Evolutionary conservation across 2,888 invertebrate genomes (phyloP), one percentile per base, ranked within the genome.

Genomic region (Trichacis sp.): DNA sequence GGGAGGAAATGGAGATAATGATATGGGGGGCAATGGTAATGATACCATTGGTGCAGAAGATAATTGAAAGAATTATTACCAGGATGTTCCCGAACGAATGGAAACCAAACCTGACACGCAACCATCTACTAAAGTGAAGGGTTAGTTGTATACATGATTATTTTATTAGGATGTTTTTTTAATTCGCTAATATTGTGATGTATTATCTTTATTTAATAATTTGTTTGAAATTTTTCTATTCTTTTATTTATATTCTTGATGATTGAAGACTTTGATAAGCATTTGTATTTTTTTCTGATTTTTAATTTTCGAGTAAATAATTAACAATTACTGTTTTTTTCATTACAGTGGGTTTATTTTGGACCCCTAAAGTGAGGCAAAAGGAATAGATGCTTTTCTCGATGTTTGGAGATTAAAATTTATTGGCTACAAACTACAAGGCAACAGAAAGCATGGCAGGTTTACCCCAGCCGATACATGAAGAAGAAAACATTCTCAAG

Each of bases 321-420:
- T n/a, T n/a, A n/a, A n/a, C n/a, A n/a, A n/a, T n/a, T n/a, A n/a
- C n/a, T n/a, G n/a, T n/a, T n/a, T n/a, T n/a, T n/a, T n/a, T n/a
- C 18, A 51, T 15, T 69, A 49, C n/a, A 60, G 64, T 70, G 86
- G 91, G 94, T 61, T 87, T 98, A 66, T 98, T 98, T 0, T 98
- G 98, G 98, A 91, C 93, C 71, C 97, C 98, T 0, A 98, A 98
- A 88, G 97, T 97, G 11, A 89, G 96, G 6, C 94, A 77, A 94
- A 93, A 85, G 98, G 98, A 80, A 91, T 98, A 64, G 97, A 98
- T 78, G 88, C 90, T 80, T 98, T 98, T 84, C 85, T 98, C 71
- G 95, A 97, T 78, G 92, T 92, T 80, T 95, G 96, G 0, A 87
- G 98, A 64, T 88, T 93, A 66, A 99, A 99, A 86, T 99, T 98